Conservation (phyloP, 2,113 vertebrate species). For the Diadophis punctatus region DNA sequence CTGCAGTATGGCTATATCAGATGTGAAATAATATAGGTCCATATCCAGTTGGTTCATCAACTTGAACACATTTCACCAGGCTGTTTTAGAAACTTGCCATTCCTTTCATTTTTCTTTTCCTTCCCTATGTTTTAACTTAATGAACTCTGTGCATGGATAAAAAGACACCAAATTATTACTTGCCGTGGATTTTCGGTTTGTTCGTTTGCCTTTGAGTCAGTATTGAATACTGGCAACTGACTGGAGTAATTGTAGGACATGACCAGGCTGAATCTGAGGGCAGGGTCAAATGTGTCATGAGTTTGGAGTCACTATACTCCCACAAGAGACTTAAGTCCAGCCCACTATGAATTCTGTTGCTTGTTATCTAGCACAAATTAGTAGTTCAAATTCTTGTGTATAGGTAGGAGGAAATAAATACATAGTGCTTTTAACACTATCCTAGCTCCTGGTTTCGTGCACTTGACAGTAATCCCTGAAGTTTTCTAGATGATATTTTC, state of each 20-base stretch:
- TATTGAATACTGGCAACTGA: neutral
- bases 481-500: neutral
- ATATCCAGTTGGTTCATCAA: slow-evolving; percentile 20
- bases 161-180: neutral
- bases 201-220: neutral
- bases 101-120: neutral
- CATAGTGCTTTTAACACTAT: neutral
- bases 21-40: neutral
- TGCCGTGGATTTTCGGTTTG: neutral
- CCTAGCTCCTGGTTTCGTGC: neutral
- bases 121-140: neutral
- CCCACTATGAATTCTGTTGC: neutral
- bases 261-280: neutral
- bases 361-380: neutral
- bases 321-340: neutral
- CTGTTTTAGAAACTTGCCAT: neutral
- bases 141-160: neutral
- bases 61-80: slow-evolving; percentile 10
- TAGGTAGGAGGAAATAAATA: neutral
- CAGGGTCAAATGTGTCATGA: neutral
- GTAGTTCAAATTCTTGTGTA: neutral
- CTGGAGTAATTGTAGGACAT: neutral
- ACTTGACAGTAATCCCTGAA: neutral
- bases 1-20: neutral
- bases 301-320: neutral